Conservation (phyloP, 2,113 vertebrate species). For the Anolis carolinensis region DNA sequence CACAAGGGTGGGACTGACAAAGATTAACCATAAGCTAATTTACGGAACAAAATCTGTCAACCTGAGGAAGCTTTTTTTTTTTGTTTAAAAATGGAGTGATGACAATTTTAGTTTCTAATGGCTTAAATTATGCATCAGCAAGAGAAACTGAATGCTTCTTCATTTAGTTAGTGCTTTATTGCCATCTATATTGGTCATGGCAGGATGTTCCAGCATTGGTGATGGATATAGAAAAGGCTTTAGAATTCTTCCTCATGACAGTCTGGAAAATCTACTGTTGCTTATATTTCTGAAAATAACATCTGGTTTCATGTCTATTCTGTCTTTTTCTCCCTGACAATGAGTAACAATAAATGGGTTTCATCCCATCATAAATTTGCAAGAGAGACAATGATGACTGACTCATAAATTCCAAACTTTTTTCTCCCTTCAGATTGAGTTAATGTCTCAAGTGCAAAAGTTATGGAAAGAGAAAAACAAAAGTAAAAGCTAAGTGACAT, state of each 20-base stretch:
- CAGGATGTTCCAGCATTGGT: slow-evolving; percentile 26
- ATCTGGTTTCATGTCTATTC: slow-evolving; percentile 36
- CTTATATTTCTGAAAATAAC: slow-evolving; percentile 36
- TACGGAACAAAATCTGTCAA: slow-evolving; percentile 44
- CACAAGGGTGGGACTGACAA: slow-evolving; percentile 32
- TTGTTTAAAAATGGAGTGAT: slow-evolving; percentile 55
- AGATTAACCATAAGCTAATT: slow-evolving; percentile 48
- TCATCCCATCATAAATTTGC: slow-evolving; percentile 44
- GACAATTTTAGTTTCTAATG: slow-evolving; percentile 40
- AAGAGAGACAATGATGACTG: slow-evolving; percentile 24
- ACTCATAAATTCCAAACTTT: slow-evolving; percentile 32
- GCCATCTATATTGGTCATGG: slow-evolving; percentile 46
- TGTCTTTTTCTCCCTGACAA: slow-evolving; percentile 46
- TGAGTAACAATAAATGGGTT: slow-evolving; percentile 44
- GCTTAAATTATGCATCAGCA: slow-evolving; percentile 60
- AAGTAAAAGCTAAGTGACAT: not conserved
- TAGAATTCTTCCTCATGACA: slow-evolving; percentile 56
- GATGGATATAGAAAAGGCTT: slow-evolving; percentile 55
- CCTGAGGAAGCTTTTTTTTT: slow-evolving; percentile 2
- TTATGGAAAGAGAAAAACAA: not conserved
- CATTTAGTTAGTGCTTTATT: slow-evolving; percentile 58
- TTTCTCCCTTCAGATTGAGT: slow-evolving; percentile 6
- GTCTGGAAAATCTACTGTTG: slow-evolving; percentile 62
- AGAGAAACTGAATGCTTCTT: slow-evolving; percentile 48
- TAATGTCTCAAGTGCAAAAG: not conserved